These are phyloP conservation scores for Carollia perspicillata DNA, from an alignment of 2,113 vertebrate species.

Conservation along the genomic window DNA sequence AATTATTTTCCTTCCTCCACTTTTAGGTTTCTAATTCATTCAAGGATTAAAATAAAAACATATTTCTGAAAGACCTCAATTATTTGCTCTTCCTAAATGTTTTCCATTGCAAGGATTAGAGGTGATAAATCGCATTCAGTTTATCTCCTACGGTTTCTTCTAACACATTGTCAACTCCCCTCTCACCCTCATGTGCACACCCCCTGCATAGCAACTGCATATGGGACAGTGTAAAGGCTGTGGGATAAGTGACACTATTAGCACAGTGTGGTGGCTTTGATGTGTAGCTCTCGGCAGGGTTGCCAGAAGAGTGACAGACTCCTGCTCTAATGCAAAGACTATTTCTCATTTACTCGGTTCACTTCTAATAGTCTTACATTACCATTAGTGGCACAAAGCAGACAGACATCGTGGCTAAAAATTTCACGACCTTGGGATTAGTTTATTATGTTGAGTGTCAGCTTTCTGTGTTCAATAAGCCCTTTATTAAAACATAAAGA, in stretches of 20 bases:
- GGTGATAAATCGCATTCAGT: slow-evolving; percentile 72
- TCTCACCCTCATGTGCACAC: slow-evolving; percentile 52
- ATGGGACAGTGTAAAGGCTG: slow-evolving; percentile 70
- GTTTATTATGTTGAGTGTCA: neutral
- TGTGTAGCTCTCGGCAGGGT: slow-evolving; percentile 67
- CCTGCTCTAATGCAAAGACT: slow-evolving; percentile 70
- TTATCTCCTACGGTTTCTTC: slow-evolving; percentile 72
- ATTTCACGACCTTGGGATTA: slow-evolving; percentile 38
- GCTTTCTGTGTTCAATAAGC: neutral
- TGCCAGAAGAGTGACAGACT: slow-evolving; percentile 78
- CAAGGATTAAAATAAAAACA: neutral
- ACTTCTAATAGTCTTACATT: slow-evolving; percentile 68
- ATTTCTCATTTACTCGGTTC: slow-evolving; percentile 69
- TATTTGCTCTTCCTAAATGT: slow-evolving; percentile 60
- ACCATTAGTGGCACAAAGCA: slow-evolving; percentile 65
- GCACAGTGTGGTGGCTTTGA: slow-evolving; percentile 77
- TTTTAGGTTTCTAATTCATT: slow-evolving; percentile 68
- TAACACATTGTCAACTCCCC: slow-evolving; percentile 66
- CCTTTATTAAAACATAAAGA: slow-evolving; percentile 29
- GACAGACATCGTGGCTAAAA: slow-evolving; percentile 23
- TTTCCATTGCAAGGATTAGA: slow-evolving; percentile 65
- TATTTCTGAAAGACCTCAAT: slow-evolving; percentile 62
- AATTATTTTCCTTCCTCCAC: slow-evolving; percentile 41
- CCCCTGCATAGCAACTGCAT: slow-evolving; percentile 51
- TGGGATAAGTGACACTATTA: slow-evolving; percentile 76